phyloP scores from a whole-genome alignment of 2,113 vertebrate species.

The Percopsis transmontana region DNA sequence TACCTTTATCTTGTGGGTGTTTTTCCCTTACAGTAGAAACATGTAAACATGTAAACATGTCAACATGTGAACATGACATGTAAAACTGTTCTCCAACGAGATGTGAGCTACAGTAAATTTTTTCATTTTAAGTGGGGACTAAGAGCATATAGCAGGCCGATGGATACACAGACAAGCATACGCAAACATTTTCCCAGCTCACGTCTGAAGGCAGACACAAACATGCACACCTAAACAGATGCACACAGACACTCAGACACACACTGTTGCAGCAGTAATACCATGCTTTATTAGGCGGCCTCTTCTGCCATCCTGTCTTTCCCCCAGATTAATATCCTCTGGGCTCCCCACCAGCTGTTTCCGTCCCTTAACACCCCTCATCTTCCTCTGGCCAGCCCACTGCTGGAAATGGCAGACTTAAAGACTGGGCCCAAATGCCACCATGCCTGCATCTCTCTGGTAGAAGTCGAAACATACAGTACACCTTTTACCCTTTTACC shows the following conservation, averaged over 20 bases:
- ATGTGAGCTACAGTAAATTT: slow-evolving; percentile 7
- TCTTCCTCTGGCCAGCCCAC: slow-evolving; percentile 58
- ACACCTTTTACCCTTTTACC: neutral
- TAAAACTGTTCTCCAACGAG: slow-evolving; percentile 29
- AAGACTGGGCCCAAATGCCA: slow-evolving; percentile 27
- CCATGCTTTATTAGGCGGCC: slow-evolving; percentile 68
- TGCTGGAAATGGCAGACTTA: slow-evolving; percentile 49
- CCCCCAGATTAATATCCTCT: slow-evolving; percentile 71
- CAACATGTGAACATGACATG: no score
- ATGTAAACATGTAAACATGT: no score
- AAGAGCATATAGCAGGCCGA: slow-evolving; percentile 58
- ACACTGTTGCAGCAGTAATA: slow-evolving; percentile 64
- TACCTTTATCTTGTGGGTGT: no score
- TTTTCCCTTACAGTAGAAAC: no score
- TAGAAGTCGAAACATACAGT: slow-evolving; percentile 6
- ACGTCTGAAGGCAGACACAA: neutral
- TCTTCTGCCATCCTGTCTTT: slow-evolving; percentile 74
- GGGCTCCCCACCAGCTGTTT: slow-evolving; percentile 73
- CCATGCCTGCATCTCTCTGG: slow-evolving; percentile 25
- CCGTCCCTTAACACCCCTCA: slow-evolving; percentile 71
- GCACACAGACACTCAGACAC: slow-evolving; percentile 16
- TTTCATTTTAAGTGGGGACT: no score
- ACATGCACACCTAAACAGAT: neutral
- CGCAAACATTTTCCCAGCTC: neutral
- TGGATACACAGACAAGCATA: slow-evolving; percentile 35